phyloP scores from a whole-genome alignment of 2,888 invertebrate species.

The Nephrotoma appendiculata region DNA sequence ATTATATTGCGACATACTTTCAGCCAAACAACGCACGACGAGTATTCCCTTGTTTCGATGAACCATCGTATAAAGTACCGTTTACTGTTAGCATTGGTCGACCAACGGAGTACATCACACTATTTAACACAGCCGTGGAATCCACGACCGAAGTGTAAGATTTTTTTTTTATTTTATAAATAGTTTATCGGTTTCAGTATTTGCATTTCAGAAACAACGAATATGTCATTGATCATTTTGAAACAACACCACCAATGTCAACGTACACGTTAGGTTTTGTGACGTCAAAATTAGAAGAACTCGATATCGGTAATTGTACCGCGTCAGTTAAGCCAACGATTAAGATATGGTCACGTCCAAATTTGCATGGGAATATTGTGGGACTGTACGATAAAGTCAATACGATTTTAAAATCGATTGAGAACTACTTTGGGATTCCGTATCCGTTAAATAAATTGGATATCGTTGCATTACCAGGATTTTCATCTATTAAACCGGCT shows the following conservation, averaged over 20 bases:
- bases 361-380: slow-evolving; percentile 32
- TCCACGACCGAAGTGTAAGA: slow-evolving; percentile 46
- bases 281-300: slow-evolving; percentile 44
- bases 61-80: slow-evolving; percentile 59
- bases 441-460: slow-evolving; percentile 54
- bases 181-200: background rate
- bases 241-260: slow-evolving; percentile 58
- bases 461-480: slow-evolving; percentile 56
- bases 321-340: slow-evolving; percentile 21
- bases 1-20: slow-evolving; percentile 52
- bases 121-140: slow-evolving; percentile 49
- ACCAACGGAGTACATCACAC: slow-evolving; percentile 39
- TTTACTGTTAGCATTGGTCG: slow-evolving; percentile 49
- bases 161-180: background rate
- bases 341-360: slow-evolving; percentile 32
- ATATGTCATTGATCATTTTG: slow-evolving; percentile 53
- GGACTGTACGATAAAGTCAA: slow-evolving; percentile 43
- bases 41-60: slow-evolving; percentile 71
- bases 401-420: slow-evolving; percentile 41
- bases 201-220: slow-evolving; percentile 7
- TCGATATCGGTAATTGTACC: background rate
- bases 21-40: slow-evolving; percentile 58
- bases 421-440: slow-evolving; percentile 47
- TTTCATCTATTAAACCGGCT: slow-evolving; percentile 53
- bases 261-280: slow-evolving; percentile 61